Evolutionary conservation across 2,797 vertebrate genomes (phyloP).

Genomic region (Coregonus suidteri): DNA sequence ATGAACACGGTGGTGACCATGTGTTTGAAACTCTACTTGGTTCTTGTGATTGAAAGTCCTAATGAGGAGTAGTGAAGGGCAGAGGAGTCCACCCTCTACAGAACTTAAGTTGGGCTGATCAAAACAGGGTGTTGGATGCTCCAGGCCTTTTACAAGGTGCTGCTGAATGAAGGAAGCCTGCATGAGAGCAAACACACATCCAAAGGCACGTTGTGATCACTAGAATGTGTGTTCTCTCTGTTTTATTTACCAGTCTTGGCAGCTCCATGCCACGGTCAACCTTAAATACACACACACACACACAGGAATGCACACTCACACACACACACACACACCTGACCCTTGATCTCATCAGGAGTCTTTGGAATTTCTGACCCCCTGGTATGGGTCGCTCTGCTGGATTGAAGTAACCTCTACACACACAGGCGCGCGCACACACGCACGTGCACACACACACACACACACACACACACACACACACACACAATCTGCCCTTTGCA

Average conservation of each 20-base stretch:
- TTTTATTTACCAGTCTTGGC: conserved; percentile 42
- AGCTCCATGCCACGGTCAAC: conserved; percentile 11
- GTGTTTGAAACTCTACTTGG: background rate
- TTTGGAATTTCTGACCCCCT: conserved; percentile 30
- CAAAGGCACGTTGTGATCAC: conserved; percentile 45
- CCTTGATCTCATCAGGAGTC: conserved; percentile 43
- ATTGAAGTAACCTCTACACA: conserved; percentile 16
- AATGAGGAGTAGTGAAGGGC: conserved; percentile 24
- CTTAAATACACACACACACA: background rate
- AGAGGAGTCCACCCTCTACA: conserved; percentile 6
- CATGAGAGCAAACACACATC: conserved; percentile 41
- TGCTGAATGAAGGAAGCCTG: conserved; percentile 45
- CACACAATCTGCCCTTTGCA: background rate
- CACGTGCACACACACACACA: background rate
- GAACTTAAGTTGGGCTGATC: conserved; percentile 39
- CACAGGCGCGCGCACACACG: background rate
- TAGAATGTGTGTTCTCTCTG: conserved; percentile 33
- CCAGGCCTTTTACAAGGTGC: conserved; percentile 35
- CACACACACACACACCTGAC: conserved; percentile 7
- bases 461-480: background rate
- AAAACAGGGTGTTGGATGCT: conserved; percentile 37
- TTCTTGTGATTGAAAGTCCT: background rate
- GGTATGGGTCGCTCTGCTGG: conserved; percentile 12
- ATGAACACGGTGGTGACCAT: background rate
- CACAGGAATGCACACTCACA: background rate